Evolutionary conservation across 2,113 vertebrate species (phyloP), one percentile per base, ranked within the genome.

Genomic region (Ameiurus melas): DNA sequence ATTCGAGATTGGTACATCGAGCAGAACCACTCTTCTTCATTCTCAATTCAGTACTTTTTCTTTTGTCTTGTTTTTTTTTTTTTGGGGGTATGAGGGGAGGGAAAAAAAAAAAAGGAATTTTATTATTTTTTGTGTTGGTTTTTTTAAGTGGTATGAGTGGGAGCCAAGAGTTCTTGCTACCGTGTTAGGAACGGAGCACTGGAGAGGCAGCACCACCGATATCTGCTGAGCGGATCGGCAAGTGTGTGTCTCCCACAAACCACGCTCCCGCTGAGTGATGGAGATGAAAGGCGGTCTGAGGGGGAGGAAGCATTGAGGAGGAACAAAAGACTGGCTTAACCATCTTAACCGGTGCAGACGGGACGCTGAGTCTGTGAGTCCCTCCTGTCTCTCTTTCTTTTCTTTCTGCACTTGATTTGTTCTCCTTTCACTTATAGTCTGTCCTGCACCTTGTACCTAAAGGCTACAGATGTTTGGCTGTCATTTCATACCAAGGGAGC

Each of bases 321-420:
- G 89, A 92, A 92, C 90, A 90, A 92, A 91, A 90, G 85, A 88
- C 89, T 81, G 73, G 87, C 85, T 83, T 77, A 62, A 77, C 20
- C 70, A 68, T 87, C 62, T 83, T 89, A 86, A 33, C 39, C 83
- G 86, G 53, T 75, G 47, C 80, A 89, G 90, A 89, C 58, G 17
- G 85, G 87, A 89, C 71, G 80, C 83, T 85, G 58, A 89, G 78
- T 86, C 92, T 90, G 94, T 96, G 92, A 95, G 95, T 95, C 93
- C 58, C 66, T 62, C 53, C 58, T 68, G 5, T 30, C 43, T 79
- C 79, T 57, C 12, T 25, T 71, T 66, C 6, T 55, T 3, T 14
- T 13, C 16, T 86, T 30, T 22, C 25, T 77, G 51, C 27, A 73
- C 20, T 78, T 55, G 30, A 47, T 78, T 79, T 17, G 25, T 71